These are phyloP conservation scores for Panthera tigris DNA, from an alignment of 2,113 vertebrate species.

Conservation along the genomic window DNA sequence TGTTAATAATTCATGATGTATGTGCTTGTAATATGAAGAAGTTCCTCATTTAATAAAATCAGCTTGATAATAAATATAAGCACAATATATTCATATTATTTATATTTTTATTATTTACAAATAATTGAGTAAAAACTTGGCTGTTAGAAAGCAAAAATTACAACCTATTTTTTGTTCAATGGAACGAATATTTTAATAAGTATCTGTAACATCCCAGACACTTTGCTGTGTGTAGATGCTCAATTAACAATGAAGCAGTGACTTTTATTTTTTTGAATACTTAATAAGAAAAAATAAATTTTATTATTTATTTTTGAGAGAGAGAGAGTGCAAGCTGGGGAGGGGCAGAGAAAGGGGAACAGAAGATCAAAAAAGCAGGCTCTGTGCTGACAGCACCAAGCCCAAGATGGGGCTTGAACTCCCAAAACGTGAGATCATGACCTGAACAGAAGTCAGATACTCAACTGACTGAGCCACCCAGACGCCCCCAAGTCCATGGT, in stretches of 20 bases:
- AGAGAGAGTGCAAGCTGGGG: no score
- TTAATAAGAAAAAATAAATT: neutral
- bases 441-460: no score
- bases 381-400: no score
- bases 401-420: no score
- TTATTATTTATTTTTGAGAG: no score
- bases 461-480: no score
- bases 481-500: neutral
- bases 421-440: no score
- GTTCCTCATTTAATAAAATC: conserved; percentile 40
- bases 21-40: neutral
- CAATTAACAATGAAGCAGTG: neutral
- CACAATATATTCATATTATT: neutral
- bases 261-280: neutral
- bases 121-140: conserved; percentile 23
- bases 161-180: neutral
- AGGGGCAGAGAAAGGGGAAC: no score
- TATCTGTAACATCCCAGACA: neutral
- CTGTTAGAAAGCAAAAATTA: neutral
- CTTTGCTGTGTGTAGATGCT: neutral
- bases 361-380: no score
- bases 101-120: conserved; percentile 7
- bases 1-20: neutral
- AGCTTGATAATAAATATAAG: conserved; percentile 14
- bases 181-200: neutral